phyloP scores from a whole-genome alignment of 1,140 invertebrate species.

The Ooceraea biroi region DNA sequence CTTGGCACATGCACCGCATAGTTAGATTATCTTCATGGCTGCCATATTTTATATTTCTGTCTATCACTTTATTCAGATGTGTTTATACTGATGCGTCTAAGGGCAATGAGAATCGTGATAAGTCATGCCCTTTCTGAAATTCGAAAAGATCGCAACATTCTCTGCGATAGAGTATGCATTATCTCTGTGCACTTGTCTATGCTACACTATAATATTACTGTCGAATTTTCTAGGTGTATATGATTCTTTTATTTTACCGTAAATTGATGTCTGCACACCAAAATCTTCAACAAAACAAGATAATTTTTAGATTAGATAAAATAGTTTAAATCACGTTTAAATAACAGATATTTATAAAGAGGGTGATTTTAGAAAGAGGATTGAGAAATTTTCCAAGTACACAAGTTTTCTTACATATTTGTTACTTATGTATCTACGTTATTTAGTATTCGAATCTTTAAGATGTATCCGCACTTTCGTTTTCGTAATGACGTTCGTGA shows the following conservation, averaged over 20 bases:
- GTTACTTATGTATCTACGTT: neutral
- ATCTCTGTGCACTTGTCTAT: neutral
- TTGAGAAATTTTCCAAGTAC: no score
- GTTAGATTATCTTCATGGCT: neutral
- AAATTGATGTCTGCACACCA: slow-evolving; percentile 4
- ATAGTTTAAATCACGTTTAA: neutral
- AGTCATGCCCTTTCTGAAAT: slow-evolving; percentile 61
- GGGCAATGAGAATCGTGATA: slow-evolving; percentile 66
- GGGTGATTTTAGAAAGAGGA: no score
- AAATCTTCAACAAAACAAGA: slow-evolving; percentile 5
- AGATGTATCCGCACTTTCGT: neutral
- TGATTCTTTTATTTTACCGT: slow-evolving; percentile 18
- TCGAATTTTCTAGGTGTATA: slow-evolving; percentile 18
- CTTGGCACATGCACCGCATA: neutral
- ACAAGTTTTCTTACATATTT: no score
- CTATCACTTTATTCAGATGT: slow-evolving; percentile 9
- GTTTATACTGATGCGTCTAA: slow-evolving; percentile 14
- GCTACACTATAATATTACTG: slow-evolving; percentile 8
- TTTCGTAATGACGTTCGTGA: neutral
- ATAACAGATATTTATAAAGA: slow-evolving; percentile 9
- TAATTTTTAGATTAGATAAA: neutral
- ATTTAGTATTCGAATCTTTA: neutral
- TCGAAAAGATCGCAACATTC: neutral
- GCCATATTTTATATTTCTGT: slow-evolving; percentile 4
- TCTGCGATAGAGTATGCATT: neutral